Evolutionary conservation across 2,113 vertebrate species (phyloP).

Genomic region (Callionymus lyra): DNA sequence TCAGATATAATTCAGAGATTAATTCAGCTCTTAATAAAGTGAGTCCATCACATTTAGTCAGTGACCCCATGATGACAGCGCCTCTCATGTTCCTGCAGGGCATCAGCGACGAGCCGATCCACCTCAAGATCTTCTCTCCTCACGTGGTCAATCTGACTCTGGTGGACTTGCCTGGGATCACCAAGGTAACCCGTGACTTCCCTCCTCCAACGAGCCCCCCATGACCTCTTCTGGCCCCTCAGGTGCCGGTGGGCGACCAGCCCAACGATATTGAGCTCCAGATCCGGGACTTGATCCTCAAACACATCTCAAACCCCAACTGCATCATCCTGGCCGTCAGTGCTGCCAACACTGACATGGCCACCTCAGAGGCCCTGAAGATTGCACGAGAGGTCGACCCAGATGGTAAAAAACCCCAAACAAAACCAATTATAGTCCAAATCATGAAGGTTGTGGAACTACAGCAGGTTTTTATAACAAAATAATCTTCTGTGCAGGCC

Average conservation of each 20-base stretch:
- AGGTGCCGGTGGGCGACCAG: constrained; percentile 97
- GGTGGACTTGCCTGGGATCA: constrained; percentile 97
- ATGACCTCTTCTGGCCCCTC: constrained; percentile 4
- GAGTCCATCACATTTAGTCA: too few relatives aligned
- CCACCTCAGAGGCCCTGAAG: constrained; percentile 95
- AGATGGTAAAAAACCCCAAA: constrained; percentile 77
- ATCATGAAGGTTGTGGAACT: background rate
- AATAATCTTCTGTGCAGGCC: constrained; percentile 61
- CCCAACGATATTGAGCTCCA: constrained; percentile 96
- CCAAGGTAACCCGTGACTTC: constrained; percentile 74
- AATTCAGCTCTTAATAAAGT: background rate
- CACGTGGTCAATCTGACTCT: constrained; percentile 95
- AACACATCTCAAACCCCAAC: constrained; percentile 97
- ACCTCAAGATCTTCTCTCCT: constrained; percentile 94
- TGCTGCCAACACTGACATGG: constrained; percentile 98
- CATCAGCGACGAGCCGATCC: constrained; percentile 94
- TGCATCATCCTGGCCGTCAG: constrained; percentile 95
- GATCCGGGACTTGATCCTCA: constrained; percentile 88
- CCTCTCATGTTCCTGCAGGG: constrained; percentile 68
- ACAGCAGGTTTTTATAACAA: background rate
- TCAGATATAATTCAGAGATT: background rate
- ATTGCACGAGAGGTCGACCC: constrained; percentile 93
- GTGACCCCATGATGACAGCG: too few relatives aligned
- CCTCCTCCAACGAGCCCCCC: background rate
- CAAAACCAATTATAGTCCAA: too few relatives aligned